phyloP scores from a whole-genome alignment of 2,888 invertebrate genomes.

The Calliphora vomitoria region DNA sequence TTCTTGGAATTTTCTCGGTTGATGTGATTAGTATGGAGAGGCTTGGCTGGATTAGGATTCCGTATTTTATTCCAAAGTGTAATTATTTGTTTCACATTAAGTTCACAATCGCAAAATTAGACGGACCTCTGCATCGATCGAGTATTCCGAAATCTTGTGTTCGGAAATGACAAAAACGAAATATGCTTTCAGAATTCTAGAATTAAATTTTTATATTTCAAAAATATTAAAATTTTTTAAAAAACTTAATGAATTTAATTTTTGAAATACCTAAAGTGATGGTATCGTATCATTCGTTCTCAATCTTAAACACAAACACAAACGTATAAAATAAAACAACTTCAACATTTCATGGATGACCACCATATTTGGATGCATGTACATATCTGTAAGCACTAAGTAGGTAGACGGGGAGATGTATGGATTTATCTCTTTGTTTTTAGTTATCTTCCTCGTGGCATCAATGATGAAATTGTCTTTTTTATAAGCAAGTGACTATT shows the following conservation, averaged over 20 bases:
- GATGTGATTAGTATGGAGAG: slow-evolving; percentile 15
- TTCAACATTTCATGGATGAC: slow-evolving; percentile 57
- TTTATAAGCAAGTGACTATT: slow-evolving; percentile 43
- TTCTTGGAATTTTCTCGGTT: slow-evolving; percentile 21
- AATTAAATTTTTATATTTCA: slow-evolving; percentile 74
- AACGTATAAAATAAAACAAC: slow-evolving; percentile 68
- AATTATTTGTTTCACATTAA: slow-evolving; percentile 44
- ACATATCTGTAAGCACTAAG: background rate
- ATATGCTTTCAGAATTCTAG: slow-evolving; percentile 68
- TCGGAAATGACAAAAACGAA: slow-evolving; percentile 62
- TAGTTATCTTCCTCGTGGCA: slow-evolving; percentile 25
- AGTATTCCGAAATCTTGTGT: slow-evolving; percentile 60
- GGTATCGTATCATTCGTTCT: slow-evolving; percentile 61
- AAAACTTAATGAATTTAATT: slow-evolving; percentile 67
- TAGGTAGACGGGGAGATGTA: slow-evolving; percentile 11
- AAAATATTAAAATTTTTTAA: slow-evolving; percentile 70
- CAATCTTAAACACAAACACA: slow-evolving; percentile 66
- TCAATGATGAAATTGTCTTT: slow-evolving; percentile 67
- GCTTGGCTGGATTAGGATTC: slow-evolving; percentile 36
- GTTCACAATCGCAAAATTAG: slow-evolving; percentile 61
- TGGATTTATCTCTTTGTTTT: slow-evolving; percentile 38
- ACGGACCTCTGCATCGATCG: slow-evolving; percentile 63
- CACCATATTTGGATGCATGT: slow-evolving; percentile 38
- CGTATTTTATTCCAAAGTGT: slow-evolving; percentile 38
- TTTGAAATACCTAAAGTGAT: slow-evolving; percentile 67